Base-by-base conservation (phyloP, 1,140 invertebrate genomes). In the Apis florea region DNA sequence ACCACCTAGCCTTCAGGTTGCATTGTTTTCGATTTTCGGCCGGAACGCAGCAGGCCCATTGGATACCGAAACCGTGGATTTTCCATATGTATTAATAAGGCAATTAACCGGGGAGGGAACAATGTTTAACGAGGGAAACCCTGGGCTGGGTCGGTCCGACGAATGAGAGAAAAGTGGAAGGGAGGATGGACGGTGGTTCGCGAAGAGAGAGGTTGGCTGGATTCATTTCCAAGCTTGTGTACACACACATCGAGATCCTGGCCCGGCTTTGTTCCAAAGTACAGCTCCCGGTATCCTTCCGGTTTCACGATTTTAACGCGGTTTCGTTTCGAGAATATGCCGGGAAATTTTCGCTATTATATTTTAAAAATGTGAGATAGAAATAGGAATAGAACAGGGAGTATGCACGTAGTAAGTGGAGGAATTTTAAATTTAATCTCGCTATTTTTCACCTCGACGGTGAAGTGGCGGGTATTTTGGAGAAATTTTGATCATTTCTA, bases 51-150 rank as follows among this genome's bases (percentile, higher is more conserved):
- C 58, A 61, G 64, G 15, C 26, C 56, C 15, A 15, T 11, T 19
- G 15, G 26, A 0, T 1, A 12, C 26, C 63, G 17, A 10, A 13
- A 17, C 24, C 3, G 12, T 12, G 24, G 31, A 58, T 89, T 89
- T 86, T 90, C 31, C 85, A 85, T 89, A 88, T 84, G 75, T 90
- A 90, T 91, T 91, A 91, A 92, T 91, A 89, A 91, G 90, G 87
- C 89, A 92, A 91, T 92, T 91, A 91, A 74, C 75, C 31, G 4
- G 31, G 5, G 72, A 53, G 73, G 85, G 59, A 86, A 90, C 84
- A 89, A 91, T 91, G 88, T 91, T 91, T 89, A 87, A 89, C 74
- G 58, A 40, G 56, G 58, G 56, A 70, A 63, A 49, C 54, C 47
- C 24, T n/a, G 40, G 24, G 31, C 31, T 4, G 31, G 31, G 31